Conservation (phyloP, 2,888 invertebrate species). For the Pedicia rivosa region DNA sequence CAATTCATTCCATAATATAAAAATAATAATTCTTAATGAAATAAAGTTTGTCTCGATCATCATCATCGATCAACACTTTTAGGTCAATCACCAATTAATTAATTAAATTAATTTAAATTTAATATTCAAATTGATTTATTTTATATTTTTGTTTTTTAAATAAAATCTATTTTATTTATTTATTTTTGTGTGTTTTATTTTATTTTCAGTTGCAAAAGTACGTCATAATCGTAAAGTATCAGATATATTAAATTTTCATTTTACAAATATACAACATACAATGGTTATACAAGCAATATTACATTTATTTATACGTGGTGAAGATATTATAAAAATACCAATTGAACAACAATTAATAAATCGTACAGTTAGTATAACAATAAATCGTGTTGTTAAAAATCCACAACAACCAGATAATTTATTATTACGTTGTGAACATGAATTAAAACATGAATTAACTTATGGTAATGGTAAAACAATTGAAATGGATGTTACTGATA, state of each 20-base stretch:
- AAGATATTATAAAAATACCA: conserved; percentile 12
- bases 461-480: conserved; percentile 39
- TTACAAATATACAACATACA: conserved; percentile 19
- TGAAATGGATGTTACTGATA: conserved; percentile 53
- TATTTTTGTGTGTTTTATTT: no score
- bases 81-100: no score
- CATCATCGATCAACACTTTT: no score
- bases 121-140: no score
- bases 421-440: conserved; percentile 22
- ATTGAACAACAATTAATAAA: conserved; percentile 3
- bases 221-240: conserved; percentile 21
- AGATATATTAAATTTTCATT: conserved; percentile 24
- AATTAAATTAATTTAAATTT: no score
- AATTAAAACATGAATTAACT: conserved; percentile 23
- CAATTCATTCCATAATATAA: no score
- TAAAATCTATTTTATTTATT: no score
- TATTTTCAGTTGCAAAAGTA: conserved; percentile 19
- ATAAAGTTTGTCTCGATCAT: no score
- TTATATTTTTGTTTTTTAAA: no score
- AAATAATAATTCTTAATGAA: no score
- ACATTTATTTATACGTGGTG: conserved; percentile 25
- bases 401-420: conserved; percentile 16
- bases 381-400: conserved; percentile 20
- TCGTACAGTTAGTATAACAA: conserved; percentile 19
- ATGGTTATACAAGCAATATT: conserved; percentile 23